These are phyloP conservation scores for Odocoileus hemionus DNA, from an alignment of 2,113 vertebrate species.

Conservation along the genomic window DNA sequence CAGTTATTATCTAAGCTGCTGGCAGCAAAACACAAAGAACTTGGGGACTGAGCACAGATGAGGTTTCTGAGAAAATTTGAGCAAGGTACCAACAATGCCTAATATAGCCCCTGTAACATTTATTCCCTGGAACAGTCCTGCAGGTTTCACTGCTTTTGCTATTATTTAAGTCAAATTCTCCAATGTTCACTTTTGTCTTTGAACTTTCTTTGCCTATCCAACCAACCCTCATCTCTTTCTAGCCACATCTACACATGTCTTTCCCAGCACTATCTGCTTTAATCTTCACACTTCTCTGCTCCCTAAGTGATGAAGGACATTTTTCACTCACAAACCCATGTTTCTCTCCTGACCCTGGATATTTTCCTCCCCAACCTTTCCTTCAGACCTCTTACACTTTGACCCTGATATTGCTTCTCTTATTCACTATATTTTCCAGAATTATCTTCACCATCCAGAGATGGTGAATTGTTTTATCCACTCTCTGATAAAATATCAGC, in stretches of 20 bases:
- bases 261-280: accelerated
- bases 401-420: background rate
- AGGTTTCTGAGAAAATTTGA: background rate
- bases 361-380: background rate
- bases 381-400: background rate
- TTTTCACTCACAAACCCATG: background rate
- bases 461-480: background rate
- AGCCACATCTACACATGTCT: accelerated
- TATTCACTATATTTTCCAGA: background rate
- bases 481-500: background rate
- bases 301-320: background rate
- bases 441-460: background rate
- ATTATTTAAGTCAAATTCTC: background rate
- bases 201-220: background rate
- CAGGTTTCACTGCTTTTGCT: background rate
- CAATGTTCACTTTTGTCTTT: background rate
- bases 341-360: background rate
- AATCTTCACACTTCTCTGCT: background rate
- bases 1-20: background rate
- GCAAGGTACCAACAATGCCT: background rate
- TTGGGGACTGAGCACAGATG: background rate
- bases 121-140: background rate
- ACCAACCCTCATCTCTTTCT: background rate
- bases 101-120: background rate
- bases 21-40: background rate